phyloP scores from a whole-genome alignment of 2,797 vertebrate species.

The Garrulus glandarius region DNA sequence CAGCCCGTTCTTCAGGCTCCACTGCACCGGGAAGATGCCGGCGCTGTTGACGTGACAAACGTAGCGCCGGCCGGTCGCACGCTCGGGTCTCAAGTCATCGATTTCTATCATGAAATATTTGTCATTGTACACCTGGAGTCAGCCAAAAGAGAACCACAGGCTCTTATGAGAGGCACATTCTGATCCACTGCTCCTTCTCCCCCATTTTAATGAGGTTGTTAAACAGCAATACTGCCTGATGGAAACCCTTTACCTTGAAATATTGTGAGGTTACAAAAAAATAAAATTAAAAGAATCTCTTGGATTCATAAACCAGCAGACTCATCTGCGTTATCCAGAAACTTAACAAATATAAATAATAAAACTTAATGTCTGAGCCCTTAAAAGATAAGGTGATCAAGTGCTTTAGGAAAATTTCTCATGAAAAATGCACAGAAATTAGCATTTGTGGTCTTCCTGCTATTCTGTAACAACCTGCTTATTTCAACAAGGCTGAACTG shows the following conservation, averaged over 20 bases:
- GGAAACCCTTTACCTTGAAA: not conserved
- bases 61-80: slow-evolving; percentile 72
- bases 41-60: slow-evolving; percentile 87
- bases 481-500: not conserved
- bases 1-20: slow-evolving; percentile 94
- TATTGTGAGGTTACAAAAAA: not conserved
- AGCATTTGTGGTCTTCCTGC: not conserved
- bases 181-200: not conserved
- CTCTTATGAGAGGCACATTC: not conserved
- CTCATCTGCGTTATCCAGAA: not conserved
- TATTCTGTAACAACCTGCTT: not conserved
- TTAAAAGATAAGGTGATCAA: not conserved
- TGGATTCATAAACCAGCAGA: not conserved
- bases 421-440: not conserved
- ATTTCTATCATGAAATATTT: slow-evolving; percentile 90
- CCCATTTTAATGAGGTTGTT: not conserved
- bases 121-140: slow-evolving; percentile 86
- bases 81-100: slow-evolving; percentile 84
- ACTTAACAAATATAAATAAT: not conserved
- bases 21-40: slow-evolving; percentile 91
- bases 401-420: not conserved
- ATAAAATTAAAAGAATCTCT: not conserved
- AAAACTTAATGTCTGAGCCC: not conserved
- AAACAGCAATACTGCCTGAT: not conserved
- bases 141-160: slow-evolving; percentile 1